Evolutionary conservation across 2,113 vertebrate species (phyloP).

Genomic region (Daubentonia madagascariensis): DNA sequence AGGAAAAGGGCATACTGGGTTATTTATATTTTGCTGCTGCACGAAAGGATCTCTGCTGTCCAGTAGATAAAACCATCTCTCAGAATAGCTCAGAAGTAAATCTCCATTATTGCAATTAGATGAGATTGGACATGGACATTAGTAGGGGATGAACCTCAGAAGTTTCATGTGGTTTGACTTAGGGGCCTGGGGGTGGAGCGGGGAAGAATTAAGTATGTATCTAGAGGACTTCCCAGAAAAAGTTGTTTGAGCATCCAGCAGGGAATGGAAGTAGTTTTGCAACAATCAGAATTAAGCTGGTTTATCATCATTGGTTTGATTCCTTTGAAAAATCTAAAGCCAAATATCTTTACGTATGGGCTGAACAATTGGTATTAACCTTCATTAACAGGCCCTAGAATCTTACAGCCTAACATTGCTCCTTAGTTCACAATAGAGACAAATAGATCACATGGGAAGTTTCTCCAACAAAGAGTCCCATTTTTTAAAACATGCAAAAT

Average conservation of each 20-base stretch:
- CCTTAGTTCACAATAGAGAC: neutral
- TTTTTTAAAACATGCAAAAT: neutral
- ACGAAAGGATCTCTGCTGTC: neutral
- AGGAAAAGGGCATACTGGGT: neutral
- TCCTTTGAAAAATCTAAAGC: neutral
- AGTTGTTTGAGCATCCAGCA: neutral
- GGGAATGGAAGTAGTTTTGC: neutral
- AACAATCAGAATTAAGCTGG: neutral
- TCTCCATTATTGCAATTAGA: constrained; percentile 47
- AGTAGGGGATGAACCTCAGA: neutral
- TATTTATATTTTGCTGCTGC: neutral
- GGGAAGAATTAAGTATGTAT: neutral
- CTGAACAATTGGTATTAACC: neutral
- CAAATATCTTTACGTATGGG: neutral
- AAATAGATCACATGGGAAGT: neutral
- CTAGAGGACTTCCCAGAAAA: neutral
- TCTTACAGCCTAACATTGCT: too few relatives aligned
- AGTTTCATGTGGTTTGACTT: neutral
- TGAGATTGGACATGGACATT: neutral
- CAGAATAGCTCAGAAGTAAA: constrained; percentile 23
- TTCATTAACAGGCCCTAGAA: neutral
- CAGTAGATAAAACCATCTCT: constrained; percentile 39
- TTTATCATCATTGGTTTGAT: neutral
- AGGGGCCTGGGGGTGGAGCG: fast-evolving
- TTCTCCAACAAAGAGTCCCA: neutral